These are phyloP conservation scores for Andrena chrysosceles DNA, from an alignment of 2,888 invertebrate species.

Conservation along the genomic window DNA sequence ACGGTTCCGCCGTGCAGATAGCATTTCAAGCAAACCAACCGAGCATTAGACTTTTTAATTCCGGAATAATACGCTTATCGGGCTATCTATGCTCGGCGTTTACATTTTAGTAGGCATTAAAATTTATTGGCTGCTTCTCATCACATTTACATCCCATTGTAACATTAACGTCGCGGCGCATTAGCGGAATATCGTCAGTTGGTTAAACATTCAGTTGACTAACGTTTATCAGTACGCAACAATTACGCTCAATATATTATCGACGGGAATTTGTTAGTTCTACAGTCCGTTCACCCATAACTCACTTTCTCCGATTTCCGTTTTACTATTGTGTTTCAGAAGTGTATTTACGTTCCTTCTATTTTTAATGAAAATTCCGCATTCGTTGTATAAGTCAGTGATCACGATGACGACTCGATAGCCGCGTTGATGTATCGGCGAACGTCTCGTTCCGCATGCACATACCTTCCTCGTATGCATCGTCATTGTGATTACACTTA, in stretches of 20 bases:
- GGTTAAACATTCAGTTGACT: not conserved
- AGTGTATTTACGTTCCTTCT: not conserved
- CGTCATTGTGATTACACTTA: conserved; percentile 15
- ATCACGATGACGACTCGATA: not conserved
- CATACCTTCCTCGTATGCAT: not conserved
- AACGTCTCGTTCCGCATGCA: not conserved
- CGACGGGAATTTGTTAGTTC: not conserved
- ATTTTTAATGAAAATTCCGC: no score
- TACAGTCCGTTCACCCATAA: not conserved
- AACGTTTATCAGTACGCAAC: not conserved
- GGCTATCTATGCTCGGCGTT: not conserved
- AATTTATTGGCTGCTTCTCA: not conserved
- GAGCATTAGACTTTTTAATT: not conserved
- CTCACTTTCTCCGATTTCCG: not conserved
- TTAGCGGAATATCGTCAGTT: not conserved
- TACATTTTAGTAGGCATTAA: conserved; percentile 6
- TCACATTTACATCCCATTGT: not conserved
- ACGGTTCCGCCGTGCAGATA: not conserved
- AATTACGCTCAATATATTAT: not conserved
- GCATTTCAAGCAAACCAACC: not conserved
- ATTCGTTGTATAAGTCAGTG: not conserved
- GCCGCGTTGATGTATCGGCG: not conserved
- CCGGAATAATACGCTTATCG: conserved; percentile 8
- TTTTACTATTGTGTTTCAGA: not conserved
- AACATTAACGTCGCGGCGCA: not conserved